Percentiles rank a stretch among this genome's conserved stretches.
These are phyloP conservation scores for Chaetodon trifascialis DNA, from an alignment of 2,113 vertebrate genomes.

Conservation along the genomic window DNA sequence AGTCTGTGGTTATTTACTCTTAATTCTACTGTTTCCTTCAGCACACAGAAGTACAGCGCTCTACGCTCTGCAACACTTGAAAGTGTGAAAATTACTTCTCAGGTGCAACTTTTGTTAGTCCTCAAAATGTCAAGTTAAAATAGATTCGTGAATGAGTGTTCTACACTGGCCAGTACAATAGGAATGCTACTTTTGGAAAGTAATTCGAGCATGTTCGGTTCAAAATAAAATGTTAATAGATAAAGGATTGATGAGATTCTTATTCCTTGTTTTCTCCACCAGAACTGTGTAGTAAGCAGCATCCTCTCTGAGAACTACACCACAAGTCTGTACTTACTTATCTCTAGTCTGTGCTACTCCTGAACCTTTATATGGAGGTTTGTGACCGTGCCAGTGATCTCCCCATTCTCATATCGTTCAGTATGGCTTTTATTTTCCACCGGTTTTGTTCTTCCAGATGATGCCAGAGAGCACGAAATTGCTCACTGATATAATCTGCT, in stretches of 20 bases:
- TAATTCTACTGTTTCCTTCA: background rate
- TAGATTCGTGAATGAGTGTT: background rate
- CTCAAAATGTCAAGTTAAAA: slow-evolving; percentile 17
- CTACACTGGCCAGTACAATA: background rate
- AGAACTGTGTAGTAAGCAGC: slow-evolving; percentile 5
- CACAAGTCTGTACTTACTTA: slow-evolving; percentile 31
- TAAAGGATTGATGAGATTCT: background rate
- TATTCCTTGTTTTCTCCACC: background rate
- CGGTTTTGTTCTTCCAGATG: slow-evolving; percentile 56
- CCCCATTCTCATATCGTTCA: slow-evolving; percentile 54
- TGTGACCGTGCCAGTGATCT: slow-evolving; percentile 45
- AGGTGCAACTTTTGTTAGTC: background rate
- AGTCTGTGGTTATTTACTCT: background rate
- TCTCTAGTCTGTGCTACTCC: slow-evolving; percentile 28
- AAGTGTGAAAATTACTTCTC: slow-evolving; percentile 15
- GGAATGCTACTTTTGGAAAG: background rate
- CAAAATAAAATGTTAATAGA: background rate
- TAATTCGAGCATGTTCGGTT: background rate
- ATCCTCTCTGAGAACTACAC: slow-evolving; percentile 18
- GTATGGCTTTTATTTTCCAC: slow-evolving; percentile 66
- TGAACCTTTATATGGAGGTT: slow-evolving; percentile 40
- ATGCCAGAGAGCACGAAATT: slow-evolving; percentile 68
- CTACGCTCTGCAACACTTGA: background rate
- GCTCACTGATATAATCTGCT: slow-evolving; percentile 67
- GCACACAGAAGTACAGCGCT: background rate